These are phyloP conservation scores for Scrobipalpa atriplicella DNA, from an alignment of 2,888 invertebrate genomes.

Conservation along the genomic window DNA sequence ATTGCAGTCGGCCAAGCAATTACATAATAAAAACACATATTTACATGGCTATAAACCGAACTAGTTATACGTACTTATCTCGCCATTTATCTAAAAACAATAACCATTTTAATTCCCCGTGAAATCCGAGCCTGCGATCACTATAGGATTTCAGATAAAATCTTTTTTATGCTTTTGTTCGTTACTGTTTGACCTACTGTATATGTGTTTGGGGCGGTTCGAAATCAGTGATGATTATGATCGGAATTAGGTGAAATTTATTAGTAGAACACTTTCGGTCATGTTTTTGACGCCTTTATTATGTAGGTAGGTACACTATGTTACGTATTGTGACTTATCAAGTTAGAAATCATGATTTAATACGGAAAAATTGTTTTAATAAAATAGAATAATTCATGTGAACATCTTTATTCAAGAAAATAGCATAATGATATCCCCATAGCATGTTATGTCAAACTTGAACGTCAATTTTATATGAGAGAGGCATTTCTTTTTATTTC, in stretches of 20 bases:
- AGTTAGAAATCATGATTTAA: too few species aligned
- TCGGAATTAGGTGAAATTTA: slow-evolving; percentile 12
- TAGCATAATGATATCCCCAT: too few species aligned
- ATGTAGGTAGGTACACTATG: not conserved
- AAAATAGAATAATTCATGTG: too few species aligned
- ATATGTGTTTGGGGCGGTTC: not conserved
- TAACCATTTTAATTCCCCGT: slow-evolving; percentile 52
- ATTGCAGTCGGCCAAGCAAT: slow-evolving; percentile 34
- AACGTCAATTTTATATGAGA: too few species aligned
- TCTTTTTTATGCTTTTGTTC: slow-evolving; percentile 45
- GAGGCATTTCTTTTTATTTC: too few species aligned
- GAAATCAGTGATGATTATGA: slow-evolving; percentile 3
- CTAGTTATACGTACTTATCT: slow-evolving; percentile 27
- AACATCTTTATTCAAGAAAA: too few species aligned
- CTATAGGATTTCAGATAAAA: slow-evolving; percentile 43
- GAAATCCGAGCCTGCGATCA: slow-evolving; percentile 47
- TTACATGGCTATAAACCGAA: slow-evolving; percentile 43
- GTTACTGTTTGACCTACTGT: slow-evolving; percentile 34
- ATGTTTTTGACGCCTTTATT: not conserved
- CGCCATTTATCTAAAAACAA: slow-evolving; percentile 42
- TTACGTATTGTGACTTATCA: too few species aligned
- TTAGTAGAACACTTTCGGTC: slow-evolving; percentile 17
- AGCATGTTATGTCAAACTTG: too few species aligned
- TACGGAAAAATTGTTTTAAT: too few species aligned
- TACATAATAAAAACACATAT: slow-evolving; percentile 53